Percentiles rank a stretch among this genome's conserved stretches.
These are phyloP conservation scores for Desmodus rotundus DNA, from an alignment of 2,113 vertebrate genomes.

Conservation along the genomic window DNA sequence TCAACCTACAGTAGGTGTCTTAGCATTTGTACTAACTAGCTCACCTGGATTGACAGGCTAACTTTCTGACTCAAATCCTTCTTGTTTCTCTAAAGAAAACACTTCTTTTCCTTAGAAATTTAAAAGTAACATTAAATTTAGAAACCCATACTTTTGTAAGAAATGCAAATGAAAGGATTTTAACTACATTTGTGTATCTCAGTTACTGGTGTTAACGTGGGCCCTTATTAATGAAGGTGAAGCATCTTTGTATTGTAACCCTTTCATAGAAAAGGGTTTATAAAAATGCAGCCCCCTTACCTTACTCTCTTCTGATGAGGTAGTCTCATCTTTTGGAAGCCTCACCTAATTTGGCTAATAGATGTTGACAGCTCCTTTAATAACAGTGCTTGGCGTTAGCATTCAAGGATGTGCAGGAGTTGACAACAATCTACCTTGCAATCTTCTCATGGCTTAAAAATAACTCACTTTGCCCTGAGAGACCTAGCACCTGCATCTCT, in stretches of 20 bases:
- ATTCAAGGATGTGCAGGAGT: conserved; percentile 44
- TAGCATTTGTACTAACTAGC: background rate
- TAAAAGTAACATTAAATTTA: background rate
- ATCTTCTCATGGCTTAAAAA: conserved; percentile 62
- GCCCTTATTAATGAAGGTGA: background rate
- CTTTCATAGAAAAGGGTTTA: background rate
- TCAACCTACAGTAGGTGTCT: background rate
- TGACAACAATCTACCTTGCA: conserved; percentile 62
- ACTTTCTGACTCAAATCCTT: background rate
- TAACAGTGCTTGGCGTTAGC: background rate
- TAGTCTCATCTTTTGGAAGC: conserved; percentile 30
- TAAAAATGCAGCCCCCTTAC: background rate
- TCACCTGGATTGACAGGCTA: background rate
- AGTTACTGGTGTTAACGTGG: background rate
- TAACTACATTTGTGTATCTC: background rate
- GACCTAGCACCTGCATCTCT: conserved; percentile 12
- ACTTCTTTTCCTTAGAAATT: background rate
- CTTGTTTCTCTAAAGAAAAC: background rate
- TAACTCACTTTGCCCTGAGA: conserved; percentile 26
- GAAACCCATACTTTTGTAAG: background rate
- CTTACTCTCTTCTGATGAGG: background rate
- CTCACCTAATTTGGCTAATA: conserved; percentile 63
- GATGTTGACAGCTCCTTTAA: conserved; percentile 68
- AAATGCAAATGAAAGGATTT: background rate
- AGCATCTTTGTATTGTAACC: background rate